Base-by-base conservation (phyloP, 2,888 invertebrate genomes). In the Lottia gigantea region DNA sequence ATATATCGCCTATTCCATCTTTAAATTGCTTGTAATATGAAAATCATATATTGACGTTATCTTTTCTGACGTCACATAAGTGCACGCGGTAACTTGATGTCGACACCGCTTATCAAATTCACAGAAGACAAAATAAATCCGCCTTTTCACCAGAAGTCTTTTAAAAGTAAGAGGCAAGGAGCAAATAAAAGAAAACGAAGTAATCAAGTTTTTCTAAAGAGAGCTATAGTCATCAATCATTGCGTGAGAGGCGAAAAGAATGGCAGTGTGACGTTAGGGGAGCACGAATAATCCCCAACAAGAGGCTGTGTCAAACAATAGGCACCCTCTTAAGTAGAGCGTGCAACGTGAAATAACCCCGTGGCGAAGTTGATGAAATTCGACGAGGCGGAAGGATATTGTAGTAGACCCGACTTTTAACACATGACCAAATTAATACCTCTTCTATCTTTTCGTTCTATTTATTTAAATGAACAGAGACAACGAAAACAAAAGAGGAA, bases 331-430 rank as follows among this genome's bases (percentile, higher is more conserved):
- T 23, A 19, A 55, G 23, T 55, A 55, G 55, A 55, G 55, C 55
- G 55, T 55, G 55, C 55, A 55, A 23, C 55, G 19, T 55, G 23
- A 19, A 55, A 12, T 55, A 19, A 55, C 55, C 55, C 55, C 23
- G 55, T 55, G 19, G 55, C 55, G 55, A 55, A 55, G 19, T 23
- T 55, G 55, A 55, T 55, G 55, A 55, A 55, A 55, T 55, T 55
- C 55, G 55, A 55, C 55, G 55, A 55, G 55, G 55, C 55, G 55
- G 55, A 55, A 55, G 55, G 55, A 55, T 55, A 55, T 23, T 55
- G 23, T 23, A 55, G 55, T 55, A 55, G 55, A 55, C 55, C 55
- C 14, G 55, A 55, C 55, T 55, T 14, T 55, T 55, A 55, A 55
- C 55, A 55, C 55, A 55, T 23, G 55, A 23, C 55, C 19, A 23